Conservation (phyloP, 2,888 invertebrate genomes). For the Chironomus tentans region DNA sequence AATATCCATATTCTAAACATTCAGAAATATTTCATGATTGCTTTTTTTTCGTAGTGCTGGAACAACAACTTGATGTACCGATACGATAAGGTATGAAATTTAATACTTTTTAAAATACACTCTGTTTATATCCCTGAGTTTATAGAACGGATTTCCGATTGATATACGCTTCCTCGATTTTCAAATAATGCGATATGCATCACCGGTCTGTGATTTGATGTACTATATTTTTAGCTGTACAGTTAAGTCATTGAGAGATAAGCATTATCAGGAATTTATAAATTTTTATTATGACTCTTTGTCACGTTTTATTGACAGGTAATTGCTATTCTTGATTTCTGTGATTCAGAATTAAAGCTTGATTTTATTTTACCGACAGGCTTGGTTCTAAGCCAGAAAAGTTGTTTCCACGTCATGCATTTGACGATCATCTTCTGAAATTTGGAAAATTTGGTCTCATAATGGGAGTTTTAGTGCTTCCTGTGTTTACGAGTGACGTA, state of each 20-base stretch:
- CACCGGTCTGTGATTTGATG: conserved; percentile 36
- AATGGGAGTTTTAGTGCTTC: conserved; percentile 36
- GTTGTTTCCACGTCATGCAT: conserved; percentile 32
- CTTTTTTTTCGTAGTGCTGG: conserved; percentile 33
- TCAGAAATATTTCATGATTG: background rate
- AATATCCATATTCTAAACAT: background rate
- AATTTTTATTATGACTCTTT: conserved; percentile 34
- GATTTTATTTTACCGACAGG: conserved; percentile 29
- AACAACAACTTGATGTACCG: conserved; percentile 38
- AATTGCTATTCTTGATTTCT: background rate
- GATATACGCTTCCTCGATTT: background rate
- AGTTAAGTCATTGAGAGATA: conserved; percentile 32
- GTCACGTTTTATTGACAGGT: conserved; percentile 33
- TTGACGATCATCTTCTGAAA: conserved; percentile 33
- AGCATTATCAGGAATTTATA: conserved; percentile 33
- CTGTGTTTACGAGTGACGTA: conserved; percentile 34
- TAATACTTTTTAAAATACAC: background rate
- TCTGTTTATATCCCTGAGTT: background rate
- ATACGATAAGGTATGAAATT: conserved; percentile 29
- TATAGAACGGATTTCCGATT: background rate
- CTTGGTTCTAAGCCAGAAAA: conserved; percentile 33
- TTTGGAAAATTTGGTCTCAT: conserved; percentile 35
- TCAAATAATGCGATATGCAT: conserved; percentile 33
- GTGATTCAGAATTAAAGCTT: background rate
- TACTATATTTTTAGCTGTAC: conserved; percentile 37